Evolutionary conservation across 2,797 vertebrate species (phyloP), one percentile per base, ranked within the genome.

Genomic region (Sebastes nivosus): DNA sequence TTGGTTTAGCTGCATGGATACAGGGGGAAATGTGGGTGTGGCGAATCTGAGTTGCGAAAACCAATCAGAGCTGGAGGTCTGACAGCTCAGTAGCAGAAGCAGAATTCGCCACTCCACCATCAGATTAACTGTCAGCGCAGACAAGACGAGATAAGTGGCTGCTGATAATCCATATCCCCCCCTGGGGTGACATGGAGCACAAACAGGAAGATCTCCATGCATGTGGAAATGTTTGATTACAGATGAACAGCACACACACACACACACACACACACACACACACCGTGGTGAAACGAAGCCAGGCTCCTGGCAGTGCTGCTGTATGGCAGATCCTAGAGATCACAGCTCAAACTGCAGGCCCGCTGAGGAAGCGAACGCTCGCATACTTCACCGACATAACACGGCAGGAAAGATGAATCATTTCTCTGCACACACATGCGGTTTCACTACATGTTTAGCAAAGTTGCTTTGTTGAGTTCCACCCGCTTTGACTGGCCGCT

Each of bases 121-220:
- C 82, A 88, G 81, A 84, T 82, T 69, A 89, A 67, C 72, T 64
- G 69, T 73, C 80, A 79, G 82, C 65, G 64, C 75, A 66, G 84
- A 85, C 71, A n/a, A 71, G 79, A 55, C 25, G 29, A 84, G 79
- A 83, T 80, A 80, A 83, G 72, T 72, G 72, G 59, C 79, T 65
- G 79, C 73, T 82, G 86, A 83, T 83, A 79, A 85, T 83, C 83
- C 79, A 58, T 13, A 66, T 9, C 27, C 52, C 66, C 63, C 63
- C 36, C 13, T 22, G 34, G 55, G 67, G 67, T 60, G 74, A 72
- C 70, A 30, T 27, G 27, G 25, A 74, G 63, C 85, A 29, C 76
- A 75, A 69, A 77, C 87, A 79, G 77, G 75, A 57, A 77, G 69
- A 74, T 76, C 78, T 68, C 61, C 55, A 65, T 24, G 30, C 63